Conservation (phyloP, 1,140 invertebrate genomes). For the Calephelis nemesis region DNA sequence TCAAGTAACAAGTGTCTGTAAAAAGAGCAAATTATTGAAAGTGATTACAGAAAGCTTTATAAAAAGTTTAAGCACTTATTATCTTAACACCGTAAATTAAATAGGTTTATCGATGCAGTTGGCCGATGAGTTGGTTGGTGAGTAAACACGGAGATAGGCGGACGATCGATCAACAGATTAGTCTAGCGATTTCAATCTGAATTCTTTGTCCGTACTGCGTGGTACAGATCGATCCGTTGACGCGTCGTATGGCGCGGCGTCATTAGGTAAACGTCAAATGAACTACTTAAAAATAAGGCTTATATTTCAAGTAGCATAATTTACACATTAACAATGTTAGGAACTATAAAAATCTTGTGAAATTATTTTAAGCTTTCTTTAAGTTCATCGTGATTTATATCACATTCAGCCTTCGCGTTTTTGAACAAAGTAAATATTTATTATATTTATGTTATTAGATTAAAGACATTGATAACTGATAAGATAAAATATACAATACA, state of each 20-base stretch:
- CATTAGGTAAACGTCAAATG: constrained; percentile 13
- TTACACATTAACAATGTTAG: too few species aligned
- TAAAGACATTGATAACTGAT: too few species aligned
- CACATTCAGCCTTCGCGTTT: too few species aligned
- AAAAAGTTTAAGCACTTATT: constrained; percentile 65
- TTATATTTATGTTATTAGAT: too few species aligned
- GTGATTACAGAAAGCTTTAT: constrained; percentile 5
- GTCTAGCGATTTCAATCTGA: constrained; percentile 54
- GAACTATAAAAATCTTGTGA: too few species aligned
- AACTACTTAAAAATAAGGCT: neutral
- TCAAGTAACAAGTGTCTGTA: neutral
- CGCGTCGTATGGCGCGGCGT: constrained; percentile 28
- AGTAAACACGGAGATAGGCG: constrained; percentile 9
- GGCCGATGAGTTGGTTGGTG: constrained; percentile 16
- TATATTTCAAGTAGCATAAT: too few species aligned
- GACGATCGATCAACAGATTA: constrained; percentile 36
- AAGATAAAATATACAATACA: too few species aligned
- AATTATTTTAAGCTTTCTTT: too few species aligned
- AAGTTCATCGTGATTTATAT: too few species aligned
- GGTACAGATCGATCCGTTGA: constrained; percentile 29
- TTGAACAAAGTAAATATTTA: constrained; percentile 18
- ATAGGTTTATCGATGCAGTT: constrained; percentile 33
- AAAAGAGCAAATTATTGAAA: neutral
- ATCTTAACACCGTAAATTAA: constrained; percentile 73
- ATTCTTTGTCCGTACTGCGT: constrained; percentile 60